Conservation (phyloP, 1,140 invertebrate species). For the Drosophila serrata region DNA sequence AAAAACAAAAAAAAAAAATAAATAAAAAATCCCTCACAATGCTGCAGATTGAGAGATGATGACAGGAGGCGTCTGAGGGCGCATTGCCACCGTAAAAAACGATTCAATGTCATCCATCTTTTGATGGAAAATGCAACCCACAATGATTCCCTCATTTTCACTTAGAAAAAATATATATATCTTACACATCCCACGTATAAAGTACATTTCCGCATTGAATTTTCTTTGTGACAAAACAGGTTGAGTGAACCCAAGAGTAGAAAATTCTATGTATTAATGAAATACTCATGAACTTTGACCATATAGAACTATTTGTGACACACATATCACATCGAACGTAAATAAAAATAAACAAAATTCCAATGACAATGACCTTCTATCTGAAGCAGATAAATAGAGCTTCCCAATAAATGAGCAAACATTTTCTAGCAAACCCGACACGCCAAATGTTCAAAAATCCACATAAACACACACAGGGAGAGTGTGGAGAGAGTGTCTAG, state of each 20-base stretch:
- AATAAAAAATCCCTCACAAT: conserved; percentile 56
- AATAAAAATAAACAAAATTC: conserved; percentile 53
- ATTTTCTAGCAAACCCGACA: conserved; percentile 47
- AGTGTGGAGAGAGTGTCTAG: conserved; percentile 14
- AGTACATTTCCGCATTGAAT: conserved; percentile 53
- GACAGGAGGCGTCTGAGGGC: conserved; percentile 27
- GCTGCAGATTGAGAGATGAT: conserved; percentile 29
- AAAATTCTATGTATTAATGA: conserved; percentile 6
- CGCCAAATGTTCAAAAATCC: conserved; percentile 40
- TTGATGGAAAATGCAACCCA: conserved; percentile 67
- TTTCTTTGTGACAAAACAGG: conserved; percentile 62
- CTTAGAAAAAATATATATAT: conserved; percentile 63
- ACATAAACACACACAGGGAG: conserved; percentile 8
- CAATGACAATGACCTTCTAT: conserved; percentile 77
- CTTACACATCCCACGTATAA: conserved; percentile 6
- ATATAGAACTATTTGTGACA: conserved; percentile 22
- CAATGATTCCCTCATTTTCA: conserved; percentile 50
- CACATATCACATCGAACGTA: conserved; percentile 1
- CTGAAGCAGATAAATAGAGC: conserved; percentile 68
- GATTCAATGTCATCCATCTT: conserved; percentile 45
- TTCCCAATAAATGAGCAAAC: conserved; percentile 67
- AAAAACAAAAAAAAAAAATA: too few species aligned
- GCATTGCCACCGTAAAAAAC: conserved; percentile 57
- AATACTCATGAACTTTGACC: conserved; percentile 11
- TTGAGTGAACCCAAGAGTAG: conserved; percentile 62